Conservation (phyloP, 2,888 invertebrate genomes). For the Apotomis capreana region DNA sequence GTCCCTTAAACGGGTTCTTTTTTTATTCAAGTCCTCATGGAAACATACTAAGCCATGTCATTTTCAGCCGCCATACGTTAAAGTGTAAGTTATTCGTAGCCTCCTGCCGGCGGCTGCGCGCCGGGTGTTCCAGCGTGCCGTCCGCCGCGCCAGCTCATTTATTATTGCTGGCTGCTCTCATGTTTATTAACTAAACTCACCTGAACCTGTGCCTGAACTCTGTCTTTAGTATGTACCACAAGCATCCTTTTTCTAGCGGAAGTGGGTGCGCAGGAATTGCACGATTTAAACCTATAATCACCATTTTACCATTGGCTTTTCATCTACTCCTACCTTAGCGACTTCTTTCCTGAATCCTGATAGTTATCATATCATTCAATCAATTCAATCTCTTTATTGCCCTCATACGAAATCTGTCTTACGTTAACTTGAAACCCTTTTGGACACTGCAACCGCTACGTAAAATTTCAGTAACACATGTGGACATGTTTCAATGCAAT, state of each 20-base stretch:
- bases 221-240: constrained; percentile 15
- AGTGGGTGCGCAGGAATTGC: background rate
- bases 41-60: constrained; percentile 1
- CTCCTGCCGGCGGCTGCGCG: constrained; percentile 32
- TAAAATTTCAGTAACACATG: no score
- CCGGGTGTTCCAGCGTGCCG: constrained; percentile 36
- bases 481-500: no score
- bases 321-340: no score
- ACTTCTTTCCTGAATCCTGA: no score
- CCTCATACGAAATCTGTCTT: no score
- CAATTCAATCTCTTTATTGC: no score
- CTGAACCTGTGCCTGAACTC: constrained; percentile 32
- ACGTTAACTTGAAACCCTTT: no score
- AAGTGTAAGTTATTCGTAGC: constrained; percentile 29
- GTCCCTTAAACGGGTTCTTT: no score
- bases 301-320: no score
- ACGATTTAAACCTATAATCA: no score
- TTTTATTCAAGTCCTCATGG: background rate
- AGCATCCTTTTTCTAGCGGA: constrained; percentile 11
- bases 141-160: constrained; percentile 34
- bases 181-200: constrained; percentile 39
- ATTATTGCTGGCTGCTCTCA: constrained; percentile 37
- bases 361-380: no score
- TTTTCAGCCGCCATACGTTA: constrained; percentile 5
- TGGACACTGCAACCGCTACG: no score